Conservation (phyloP, 2,113 vertebrate species). For the Laticauda laticaudata region DNA sequence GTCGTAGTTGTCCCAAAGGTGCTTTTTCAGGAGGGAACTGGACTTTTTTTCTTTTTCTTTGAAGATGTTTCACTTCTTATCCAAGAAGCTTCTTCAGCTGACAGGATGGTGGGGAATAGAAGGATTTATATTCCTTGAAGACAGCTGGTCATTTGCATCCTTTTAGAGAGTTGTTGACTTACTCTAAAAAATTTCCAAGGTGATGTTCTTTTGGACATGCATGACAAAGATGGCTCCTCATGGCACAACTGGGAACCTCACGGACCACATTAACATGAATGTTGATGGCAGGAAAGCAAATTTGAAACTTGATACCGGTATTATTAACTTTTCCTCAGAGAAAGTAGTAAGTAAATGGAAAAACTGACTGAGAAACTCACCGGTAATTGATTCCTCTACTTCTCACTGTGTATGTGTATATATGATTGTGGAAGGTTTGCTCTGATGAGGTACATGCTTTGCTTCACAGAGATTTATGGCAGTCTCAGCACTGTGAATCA, state of each 20-base stretch:
- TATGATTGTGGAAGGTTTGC: neutral
- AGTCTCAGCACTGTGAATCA: neutral
- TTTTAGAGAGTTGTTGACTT: neutral
- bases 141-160: too few species aligned
- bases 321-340: neutral
- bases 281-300: neutral
- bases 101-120: too few species aligned
- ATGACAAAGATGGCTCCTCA: slow-evolving; percentile 57
- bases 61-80: too few species aligned
- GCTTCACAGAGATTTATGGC: neutral
- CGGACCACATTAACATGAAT: neutral
- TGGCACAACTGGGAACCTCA: slow-evolving; percentile 25
- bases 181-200: neutral
- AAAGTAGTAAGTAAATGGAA: neutral
- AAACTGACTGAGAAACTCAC: neutral
- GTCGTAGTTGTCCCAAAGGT: too few species aligned
- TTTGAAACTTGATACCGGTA: neutral
- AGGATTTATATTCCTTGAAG: too few species aligned
- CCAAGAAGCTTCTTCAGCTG: too few species aligned
- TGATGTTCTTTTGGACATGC: neutral
- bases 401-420: neutral
- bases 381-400: neutral
- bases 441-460: neutral
- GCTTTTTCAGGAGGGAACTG: too few species aligned
- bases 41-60: too few species aligned